Base-by-base conservation (phyloP, 2,113 vertebrate species). In the Prochilodus magdalenae region DNA sequence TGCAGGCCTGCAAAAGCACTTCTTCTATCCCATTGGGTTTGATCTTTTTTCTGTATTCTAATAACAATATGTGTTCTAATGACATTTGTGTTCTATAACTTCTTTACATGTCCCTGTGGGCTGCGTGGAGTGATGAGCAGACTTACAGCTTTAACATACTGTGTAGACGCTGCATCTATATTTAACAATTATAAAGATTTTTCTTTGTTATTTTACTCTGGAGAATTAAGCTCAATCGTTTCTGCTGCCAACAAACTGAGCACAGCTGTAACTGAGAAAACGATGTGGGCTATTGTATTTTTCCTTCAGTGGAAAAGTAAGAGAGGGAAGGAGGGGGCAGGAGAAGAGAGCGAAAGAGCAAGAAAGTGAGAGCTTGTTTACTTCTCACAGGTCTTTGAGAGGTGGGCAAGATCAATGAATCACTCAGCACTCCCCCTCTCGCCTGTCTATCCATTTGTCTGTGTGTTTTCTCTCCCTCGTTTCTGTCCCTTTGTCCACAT, bases 311-410 rank as follows among this genome's bases (percentile, higher is more conserved):
- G 18, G 20, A 57, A 29, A 62, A 62, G 63, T 62, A 13, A 5
- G 60, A 20, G 53, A 2, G 29, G 15, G 30, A 59, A 18, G 14
- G 36, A 22, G 74, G 36, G 11, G 16, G 30, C 12, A 22, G n/a
- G 14, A 36, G 33, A 10, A 16, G 30, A 36, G 22, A 74, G 53
- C n/a, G 18, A 55, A 33, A 62, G 13, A 75, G n/a, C n/a, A n/a
- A n/a, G 24, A 30, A 8, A 70, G 30, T 36, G 30, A 26, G 59
- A 33, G 14, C 57, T 73, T 73, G 51, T 79, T 79, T 71, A 65
- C 66, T 62, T 79, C 66, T 51, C 74, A 80, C 53, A 73, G 57
- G 51, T 51, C 49, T 70, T 57, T 79, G 40, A 26, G 62, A 79
- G 18, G 16, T 66, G 20, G 27, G 49, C 0, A 20, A 77, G 78